phyloP scores from a whole-genome alignment of 2,888 invertebrate species.

The Nasonia oneida region DNA sequence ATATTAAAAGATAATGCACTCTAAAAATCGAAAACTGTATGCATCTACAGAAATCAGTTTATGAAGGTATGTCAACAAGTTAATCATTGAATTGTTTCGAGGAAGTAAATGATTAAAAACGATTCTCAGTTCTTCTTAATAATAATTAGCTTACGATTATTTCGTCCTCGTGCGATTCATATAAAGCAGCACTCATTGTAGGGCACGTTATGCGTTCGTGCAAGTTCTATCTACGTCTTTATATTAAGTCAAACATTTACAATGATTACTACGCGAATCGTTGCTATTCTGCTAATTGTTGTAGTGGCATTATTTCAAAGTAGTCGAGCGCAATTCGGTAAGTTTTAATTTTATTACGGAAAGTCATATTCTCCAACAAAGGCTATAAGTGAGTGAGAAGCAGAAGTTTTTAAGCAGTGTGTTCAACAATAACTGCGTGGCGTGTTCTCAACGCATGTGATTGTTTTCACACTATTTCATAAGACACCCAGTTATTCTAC shows the following conservation, averaged over 20 bases:
- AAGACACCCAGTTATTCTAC: no score
- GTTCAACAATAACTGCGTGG: no score
- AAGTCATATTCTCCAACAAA: no score
- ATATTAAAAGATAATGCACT: no score
- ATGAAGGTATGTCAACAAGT: no score
- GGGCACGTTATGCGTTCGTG: background rate
- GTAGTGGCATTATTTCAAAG: slow-evolving; percentile 7
- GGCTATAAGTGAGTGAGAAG: no score
- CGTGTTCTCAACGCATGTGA: no score
- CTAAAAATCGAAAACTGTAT: no score
- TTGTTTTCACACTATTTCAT: no score
- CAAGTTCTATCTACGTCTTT: background rate
- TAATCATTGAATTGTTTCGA: background rate
- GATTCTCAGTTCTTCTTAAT: background rate
- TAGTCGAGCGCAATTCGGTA: slow-evolving; percentile 46
- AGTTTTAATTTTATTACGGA: background rate
- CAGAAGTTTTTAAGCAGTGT: no score
- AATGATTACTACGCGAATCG: background rate
- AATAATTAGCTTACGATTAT: background rate
- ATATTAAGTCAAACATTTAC: background rate
- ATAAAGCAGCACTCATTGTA: background rate
- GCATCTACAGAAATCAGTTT: no score
- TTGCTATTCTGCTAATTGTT: background rate
- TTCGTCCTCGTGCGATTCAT: background rate
- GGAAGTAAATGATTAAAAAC: slow-evolving; percentile 1